Evolutionary conservation across 35 echinoderm and acorn worm genomes (phyloP), one percentile per base, ranked within the genome.

Genomic region (Holothuria glaberrima): DNA sequence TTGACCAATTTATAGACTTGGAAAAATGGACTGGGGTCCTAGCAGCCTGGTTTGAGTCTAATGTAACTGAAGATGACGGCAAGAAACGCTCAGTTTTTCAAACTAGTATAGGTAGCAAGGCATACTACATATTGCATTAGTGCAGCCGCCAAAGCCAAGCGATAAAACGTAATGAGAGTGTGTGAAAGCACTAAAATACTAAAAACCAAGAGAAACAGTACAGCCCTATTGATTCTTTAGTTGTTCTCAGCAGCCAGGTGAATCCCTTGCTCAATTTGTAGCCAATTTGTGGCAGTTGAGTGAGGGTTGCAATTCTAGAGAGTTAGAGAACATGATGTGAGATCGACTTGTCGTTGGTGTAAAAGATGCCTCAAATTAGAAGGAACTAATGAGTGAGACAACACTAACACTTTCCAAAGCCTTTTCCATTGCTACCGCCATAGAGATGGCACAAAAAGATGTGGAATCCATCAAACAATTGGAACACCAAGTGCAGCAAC

Each of bases 241-340:
- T 21, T 74, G 82, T 73, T 27, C 24, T 32, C 80, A 86, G 66
- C 12, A 61, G 35, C 6, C 22, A 34, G 9, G 48, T 58, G 82
- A 92, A 10, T 36, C 80, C 7, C 86, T 86, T 58, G 30, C 65
- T 14, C 59, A 91, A 14, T 81, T 91, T 90, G 89, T 82, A 1
- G 89, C 89, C 9, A 71, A 46, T 75, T 63, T 86, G 12, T 41
- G 81, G n/a, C 80, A 92, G 57, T 61, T 92, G 41, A 86, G 90
- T 86, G 90, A 92, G 14, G 68, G 80, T 9, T 92, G 75, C 59
- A 68, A 90, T 80, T 90, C 83, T 41, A 90, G 65, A n/a, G 76
- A 80, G 18, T 33, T 90, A 30, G 13, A 72, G 5, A 86, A 85
- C 7, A 92, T 75, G 82, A 7, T 92, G 14, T 5, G 90, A 18